Conservation (phyloP, 2,113 vertebrate genomes). For the Columba livia region DNA sequence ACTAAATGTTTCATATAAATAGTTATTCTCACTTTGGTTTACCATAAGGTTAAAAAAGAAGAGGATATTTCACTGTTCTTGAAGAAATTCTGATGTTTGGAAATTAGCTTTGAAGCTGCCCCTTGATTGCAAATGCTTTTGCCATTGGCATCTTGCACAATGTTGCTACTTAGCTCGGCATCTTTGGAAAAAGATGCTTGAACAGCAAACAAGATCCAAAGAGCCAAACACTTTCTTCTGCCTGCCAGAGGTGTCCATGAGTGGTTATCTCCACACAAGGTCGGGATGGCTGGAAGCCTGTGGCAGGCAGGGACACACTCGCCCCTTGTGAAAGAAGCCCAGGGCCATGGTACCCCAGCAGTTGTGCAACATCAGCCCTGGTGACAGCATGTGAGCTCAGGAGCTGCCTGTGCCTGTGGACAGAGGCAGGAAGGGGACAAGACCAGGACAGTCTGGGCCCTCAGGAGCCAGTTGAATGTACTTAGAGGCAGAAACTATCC, state of each 20-base stretch:
- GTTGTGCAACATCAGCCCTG: neutral
- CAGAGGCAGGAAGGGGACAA: neutral
- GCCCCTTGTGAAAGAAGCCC: neutral
- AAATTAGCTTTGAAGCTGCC: neutral
- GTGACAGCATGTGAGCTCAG: neutral
- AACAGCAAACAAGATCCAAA: neutral
- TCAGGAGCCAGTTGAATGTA: neutral
- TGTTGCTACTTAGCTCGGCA: neutral
- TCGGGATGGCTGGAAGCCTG: neutral
- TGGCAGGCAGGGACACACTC: neutral
- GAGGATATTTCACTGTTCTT: neutral
- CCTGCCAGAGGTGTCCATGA: neutral
- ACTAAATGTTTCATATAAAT: neutral
- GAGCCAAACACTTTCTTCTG: neutral
- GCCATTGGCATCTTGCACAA: neutral
- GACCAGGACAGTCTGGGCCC: rapidly evolving
- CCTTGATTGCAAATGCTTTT: neutral
- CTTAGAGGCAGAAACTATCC: neutral
- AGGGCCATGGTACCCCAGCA: neutral
- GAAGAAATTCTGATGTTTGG: neutral
- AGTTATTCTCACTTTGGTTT: neutral
- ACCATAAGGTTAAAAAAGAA: neutral
- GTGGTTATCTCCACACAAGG: neutral
- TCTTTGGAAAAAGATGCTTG: neutral
- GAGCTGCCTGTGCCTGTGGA: rapidly evolving